These are phyloP conservation scores for Reticulitermes speratus DNA, from an alignment of 1,140 invertebrate genomes.

Conservation along the genomic window DNA sequence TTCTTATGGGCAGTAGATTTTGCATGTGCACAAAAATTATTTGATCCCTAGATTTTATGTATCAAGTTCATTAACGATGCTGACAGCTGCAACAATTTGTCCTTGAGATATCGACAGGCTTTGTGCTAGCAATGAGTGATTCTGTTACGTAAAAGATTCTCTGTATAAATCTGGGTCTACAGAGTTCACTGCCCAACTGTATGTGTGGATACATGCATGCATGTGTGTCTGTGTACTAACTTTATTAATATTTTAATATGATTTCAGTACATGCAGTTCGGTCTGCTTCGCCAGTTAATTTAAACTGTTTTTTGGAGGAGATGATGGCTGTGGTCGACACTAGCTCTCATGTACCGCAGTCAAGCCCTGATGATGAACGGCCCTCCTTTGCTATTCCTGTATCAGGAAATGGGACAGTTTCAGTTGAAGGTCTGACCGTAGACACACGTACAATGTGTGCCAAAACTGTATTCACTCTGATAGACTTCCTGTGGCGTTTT, in stretches of 20 bases:
- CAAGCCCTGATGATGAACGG: not conserved
- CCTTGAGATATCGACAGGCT: too few relatives aligned
- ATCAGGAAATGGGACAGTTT: not conserved
- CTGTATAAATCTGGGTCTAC: too few relatives aligned
- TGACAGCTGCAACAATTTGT: not conserved
- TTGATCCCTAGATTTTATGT: too few relatives aligned
- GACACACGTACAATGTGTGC: conserved; percentile 41
- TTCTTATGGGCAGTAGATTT: too few relatives aligned
- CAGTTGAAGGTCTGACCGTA: not conserved
- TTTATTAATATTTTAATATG: not conserved
- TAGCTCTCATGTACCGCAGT: not conserved
- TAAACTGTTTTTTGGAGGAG: not conserved
- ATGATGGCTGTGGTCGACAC: not conserved
- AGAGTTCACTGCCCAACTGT: too few relatives aligned
- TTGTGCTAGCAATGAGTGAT: too few relatives aligned
- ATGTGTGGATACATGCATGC: too few relatives aligned
- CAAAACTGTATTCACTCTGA: conserved; percentile 65
- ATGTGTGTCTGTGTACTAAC: too few relatives aligned
- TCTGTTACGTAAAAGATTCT: too few relatives aligned
- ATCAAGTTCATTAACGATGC: too few relatives aligned
- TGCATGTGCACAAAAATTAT: too few relatives aligned
- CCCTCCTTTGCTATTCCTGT: too few relatives aligned
- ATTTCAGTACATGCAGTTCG: not conserved
- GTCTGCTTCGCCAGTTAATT: not conserved
- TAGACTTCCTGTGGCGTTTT: conserved; percentile 75